phyloP scores from a whole-genome alignment of 1,140 invertebrate species.

The Bombus superbus region DNA sequence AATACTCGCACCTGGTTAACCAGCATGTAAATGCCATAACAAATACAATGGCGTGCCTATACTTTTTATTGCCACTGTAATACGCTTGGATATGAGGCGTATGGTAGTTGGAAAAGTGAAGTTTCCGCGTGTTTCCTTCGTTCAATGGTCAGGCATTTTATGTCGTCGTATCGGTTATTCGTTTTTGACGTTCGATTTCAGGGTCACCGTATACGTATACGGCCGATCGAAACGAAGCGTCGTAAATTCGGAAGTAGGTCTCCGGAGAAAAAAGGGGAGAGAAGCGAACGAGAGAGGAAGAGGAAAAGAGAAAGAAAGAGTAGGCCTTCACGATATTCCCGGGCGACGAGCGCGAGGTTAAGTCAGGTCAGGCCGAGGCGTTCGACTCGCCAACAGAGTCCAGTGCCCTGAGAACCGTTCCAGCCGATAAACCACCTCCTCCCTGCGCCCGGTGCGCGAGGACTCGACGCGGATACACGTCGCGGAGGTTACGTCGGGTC shows the following conservation, averaged over 20 bases:
- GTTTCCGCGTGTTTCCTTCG: too few species aligned
- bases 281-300: background rate
- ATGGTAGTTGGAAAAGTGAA: too few species aligned
- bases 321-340: slow-evolving; percentile 38
- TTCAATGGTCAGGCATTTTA: background rate
- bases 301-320: background rate
- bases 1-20: too few species aligned
- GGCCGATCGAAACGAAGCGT: background rate
- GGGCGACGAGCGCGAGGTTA: slow-evolving; percentile 61
- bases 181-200: background rate
- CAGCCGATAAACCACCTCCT: slow-evolving; percentile 64
- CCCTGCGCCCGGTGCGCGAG: slow-evolving; percentile 44
- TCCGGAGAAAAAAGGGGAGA: background rate
- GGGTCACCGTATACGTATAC: slow-evolving; percentile 8
- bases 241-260: slow-evolving; percentile 11
- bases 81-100: too few species aligned
- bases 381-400: slow-evolving; percentile 54
- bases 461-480: slow-evolving; percentile 69
- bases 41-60: too few species aligned
- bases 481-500: slow-evolving; percentile 67
- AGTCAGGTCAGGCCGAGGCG: slow-evolving; percentile 63
- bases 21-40: too few species aligned
- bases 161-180: background rate
- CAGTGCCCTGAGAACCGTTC: slow-evolving; percentile 69
- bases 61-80: too few species aligned